These are phyloP conservation scores for Dryobates pubescens DNA, from an alignment of 2,797 vertebrate genomes.

Conservation along the genomic window DNA sequence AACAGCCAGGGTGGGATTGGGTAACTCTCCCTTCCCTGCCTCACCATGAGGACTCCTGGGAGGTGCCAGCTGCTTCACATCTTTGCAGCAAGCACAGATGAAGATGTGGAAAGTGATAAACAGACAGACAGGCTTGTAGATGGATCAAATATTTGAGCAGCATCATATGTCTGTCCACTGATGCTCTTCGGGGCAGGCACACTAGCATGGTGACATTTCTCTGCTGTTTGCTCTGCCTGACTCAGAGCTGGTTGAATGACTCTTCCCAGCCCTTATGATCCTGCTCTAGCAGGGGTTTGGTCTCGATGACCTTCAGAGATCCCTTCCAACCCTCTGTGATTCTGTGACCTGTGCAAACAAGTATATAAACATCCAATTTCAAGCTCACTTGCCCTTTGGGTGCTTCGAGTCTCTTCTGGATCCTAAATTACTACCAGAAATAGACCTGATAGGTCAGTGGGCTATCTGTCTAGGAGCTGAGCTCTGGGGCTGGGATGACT, in stretches of 20 bases:
- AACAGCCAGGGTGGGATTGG: neutral
- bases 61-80: fast-evolving
- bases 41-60: neutral
- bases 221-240: neutral
- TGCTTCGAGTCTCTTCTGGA: neutral
- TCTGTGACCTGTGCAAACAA: neutral
- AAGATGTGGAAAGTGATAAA: neutral
- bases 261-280: too few species aligned
- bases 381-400: neutral
- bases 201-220: neutral
- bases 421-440: neutral
- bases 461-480: neutral
- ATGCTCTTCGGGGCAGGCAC: neutral
- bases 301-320: too few species aligned
- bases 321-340: too few species aligned
- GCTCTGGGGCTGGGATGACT: neutral
- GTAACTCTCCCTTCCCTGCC: neutral
- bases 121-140: neutral
- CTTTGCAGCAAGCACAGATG: fast-evolving
- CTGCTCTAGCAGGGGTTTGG: too few species aligned
- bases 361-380: neutral
- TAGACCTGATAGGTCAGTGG: neutral
- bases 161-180: fast-evolving
- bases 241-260: neutral
- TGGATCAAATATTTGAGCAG: neutral